Base-by-base conservation (phyloP, 2,888 invertebrate genomes). In the Alloscopus bannaensis region DNA sequence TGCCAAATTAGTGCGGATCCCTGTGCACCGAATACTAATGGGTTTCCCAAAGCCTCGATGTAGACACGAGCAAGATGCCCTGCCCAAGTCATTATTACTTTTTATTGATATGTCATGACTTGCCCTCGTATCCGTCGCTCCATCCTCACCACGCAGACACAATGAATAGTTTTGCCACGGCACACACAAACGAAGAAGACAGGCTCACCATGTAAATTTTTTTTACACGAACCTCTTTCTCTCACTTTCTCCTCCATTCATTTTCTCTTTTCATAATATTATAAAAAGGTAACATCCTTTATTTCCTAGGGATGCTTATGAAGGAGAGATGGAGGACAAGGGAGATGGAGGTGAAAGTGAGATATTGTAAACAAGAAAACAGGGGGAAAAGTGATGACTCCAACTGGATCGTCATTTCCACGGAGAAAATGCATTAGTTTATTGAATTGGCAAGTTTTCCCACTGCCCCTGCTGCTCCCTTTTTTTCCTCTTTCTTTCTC, bases 81-180 rank as follows among this genome's bases (percentile, higher is more conserved):
- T 73, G 70, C 80, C 75, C 80, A 64, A 70, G 57, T 26, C 80
- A 80, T 52, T 73, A 80, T 69, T 75, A 75, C 80, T 69, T 80
- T n/a, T 80, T 80, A 80, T 80, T 75, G 80, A 80, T 80, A 80
- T 80, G 75, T 70, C 75, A 80, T 73, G 80, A 65, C 79, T 79
- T 59, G 65, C 31, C 70, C 62, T 45, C n/a, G n/a, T n/a, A n/a
- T n/a, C n/a, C n/a, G n/a, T n/a, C n/a, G n/a, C n/a, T n/a, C n/a
- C n/a, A n/a, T n/a, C n/a, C n/a, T n/a, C n/a, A n/a, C n/a, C n/a
- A n/a, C n/a, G n/a, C n/a, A n/a, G n/a, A n/a, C n/a, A n/a, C n/a
- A n/a, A n/a, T n/a, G n/a, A n/a, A n/a, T n/a, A n/a, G n/a, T n/a
- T n/a, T n/a, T n/a, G n/a, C n/a, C n/a, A n/a, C n/a, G n/a, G n/a